Conservation (phyloP, 2,888 invertebrate genomes). For the Nemoura dubitans region DNA sequence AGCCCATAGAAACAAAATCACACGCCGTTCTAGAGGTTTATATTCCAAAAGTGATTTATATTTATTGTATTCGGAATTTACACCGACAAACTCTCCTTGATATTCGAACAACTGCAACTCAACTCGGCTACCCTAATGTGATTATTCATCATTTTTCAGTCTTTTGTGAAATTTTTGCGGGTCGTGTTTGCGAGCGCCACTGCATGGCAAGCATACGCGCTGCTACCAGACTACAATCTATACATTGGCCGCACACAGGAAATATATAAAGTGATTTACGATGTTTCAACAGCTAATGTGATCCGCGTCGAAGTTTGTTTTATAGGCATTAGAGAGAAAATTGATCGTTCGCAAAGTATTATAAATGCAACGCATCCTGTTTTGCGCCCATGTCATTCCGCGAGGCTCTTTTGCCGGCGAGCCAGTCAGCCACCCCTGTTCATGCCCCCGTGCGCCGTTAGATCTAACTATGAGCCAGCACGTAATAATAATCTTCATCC, state of each 20-base stretch:
- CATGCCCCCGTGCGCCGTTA: neutral
- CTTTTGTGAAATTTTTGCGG: neutral
- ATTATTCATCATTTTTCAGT: conserved; percentile 19
- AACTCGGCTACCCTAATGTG: conserved; percentile 23
- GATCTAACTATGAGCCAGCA: neutral
- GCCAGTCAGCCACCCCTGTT: neutral
- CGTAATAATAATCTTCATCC: conserved; percentile 31
- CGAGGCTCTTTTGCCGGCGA: too few species aligned
- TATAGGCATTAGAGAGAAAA: conserved; percentile 33
- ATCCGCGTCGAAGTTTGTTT: conserved; percentile 34
- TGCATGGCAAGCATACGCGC: neutral
- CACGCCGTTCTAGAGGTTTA: conserved; percentile 17
- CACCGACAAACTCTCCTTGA: conserved; percentile 24
- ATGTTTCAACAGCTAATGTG: conserved; percentile 27
- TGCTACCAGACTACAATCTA: conserved; percentile 9
- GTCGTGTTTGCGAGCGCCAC: neutral
- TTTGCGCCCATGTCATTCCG: conserved; percentile 12
- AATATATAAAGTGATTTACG: conserved; percentile 36
- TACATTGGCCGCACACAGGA: conserved; percentile 10
- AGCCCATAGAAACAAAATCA: conserved; percentile 13
- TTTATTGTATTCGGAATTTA: neutral
- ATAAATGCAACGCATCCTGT: conserved; percentile 21
- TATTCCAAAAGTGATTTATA: conserved; percentile 20
- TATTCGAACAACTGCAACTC: neutral
- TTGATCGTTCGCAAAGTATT: conserved; percentile 31